Evolutionary conservation across 2,113 vertebrate species (phyloP), one percentile per base, ranked within the genome.

Genomic region (Saccopteryx leptura): DNA sequence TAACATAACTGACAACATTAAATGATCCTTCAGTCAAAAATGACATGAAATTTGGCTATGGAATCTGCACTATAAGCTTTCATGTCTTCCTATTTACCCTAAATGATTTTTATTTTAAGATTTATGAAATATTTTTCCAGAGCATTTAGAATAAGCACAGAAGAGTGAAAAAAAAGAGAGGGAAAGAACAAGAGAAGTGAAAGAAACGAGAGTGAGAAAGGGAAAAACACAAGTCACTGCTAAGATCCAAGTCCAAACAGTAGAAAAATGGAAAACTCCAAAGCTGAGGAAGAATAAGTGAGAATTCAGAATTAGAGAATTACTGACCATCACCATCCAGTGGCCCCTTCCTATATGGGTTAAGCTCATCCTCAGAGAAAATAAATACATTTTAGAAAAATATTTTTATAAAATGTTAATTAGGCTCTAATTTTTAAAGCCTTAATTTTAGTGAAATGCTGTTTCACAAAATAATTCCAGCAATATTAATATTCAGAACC

Each of bases 171-270:
- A 46, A 46, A 28, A 4, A 54, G 13, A 88, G 8, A 58, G 81
- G 39, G 8, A 8, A 63, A 79, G 3, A 54, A 39, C 39, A 39
- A 39, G 39, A 39, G 39, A 39, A 39, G 39, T 39, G 52, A 2
- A n/a, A 39, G 11, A 4, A 71, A 58, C 79, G 17, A n/a, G 60
- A 63, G 50, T 28, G 9, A 54, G 31, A 1, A 26, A 48, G 11
- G 9, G 71, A 60, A 79, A 60, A 54, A 63, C 68, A 56, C 71
- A 92, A 56, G 85, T 90, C 80, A 96, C 81, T 95, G 76, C 50
- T 94, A 97, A 96, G 63, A 83, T 93, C 68, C 82, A 96, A 97
- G 58, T 97, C 89, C 82, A 95, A 95, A 88, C 88, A 39, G 95
- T 17, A 93, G 88, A 96, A 96, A 96, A 87, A 95, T 48, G 65